A percentile compares a stretch with the other conserved stretches of the same genome.
Evolutionary conservation across 2,113 vertebrate species (phyloP).

Genomic region (Paralichthys olivaceus): DNA sequence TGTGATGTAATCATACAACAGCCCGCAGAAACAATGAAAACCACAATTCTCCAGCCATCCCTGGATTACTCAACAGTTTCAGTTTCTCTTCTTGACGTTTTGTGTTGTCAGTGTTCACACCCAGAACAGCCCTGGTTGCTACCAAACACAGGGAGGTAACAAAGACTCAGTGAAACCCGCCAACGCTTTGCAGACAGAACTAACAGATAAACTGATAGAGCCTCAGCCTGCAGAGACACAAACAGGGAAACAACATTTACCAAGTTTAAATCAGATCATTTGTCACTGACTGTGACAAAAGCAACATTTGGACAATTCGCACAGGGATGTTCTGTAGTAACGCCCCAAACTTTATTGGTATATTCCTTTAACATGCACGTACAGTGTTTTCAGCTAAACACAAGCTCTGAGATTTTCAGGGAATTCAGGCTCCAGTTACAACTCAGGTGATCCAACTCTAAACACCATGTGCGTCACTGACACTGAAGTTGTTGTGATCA

Average conservation of each 20-base stretch:
- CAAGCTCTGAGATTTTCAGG: neutral
- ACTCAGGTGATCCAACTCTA: neutral
- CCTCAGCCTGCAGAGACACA: neutral
- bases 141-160: constrained; percentile 74
- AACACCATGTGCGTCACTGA: neutral
- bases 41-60: constrained; percentile 5
- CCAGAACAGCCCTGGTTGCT: constrained; percentile 68
- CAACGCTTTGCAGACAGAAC: neutral
- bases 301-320: neutral
- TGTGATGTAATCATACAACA: constrained; percentile 35
- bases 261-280: neutral
- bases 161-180: constrained; percentile 34
- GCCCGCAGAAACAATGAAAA: constrained; percentile 29
- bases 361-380: neutral
- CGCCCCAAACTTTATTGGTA: neutral
- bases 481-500: neutral
- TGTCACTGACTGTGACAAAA: neutral
- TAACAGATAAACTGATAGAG: constrained; percentile 5
- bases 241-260: neutral
- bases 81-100: neutral
- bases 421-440: neutral
- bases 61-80: constrained; percentile 31
- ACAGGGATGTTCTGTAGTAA: neutral
- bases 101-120: constrained; percentile 46
- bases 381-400: neutral